phyloP scores from a whole-genome alignment of 1,140 invertebrate genomes.

The Akabosia matsudoensis region DNA sequence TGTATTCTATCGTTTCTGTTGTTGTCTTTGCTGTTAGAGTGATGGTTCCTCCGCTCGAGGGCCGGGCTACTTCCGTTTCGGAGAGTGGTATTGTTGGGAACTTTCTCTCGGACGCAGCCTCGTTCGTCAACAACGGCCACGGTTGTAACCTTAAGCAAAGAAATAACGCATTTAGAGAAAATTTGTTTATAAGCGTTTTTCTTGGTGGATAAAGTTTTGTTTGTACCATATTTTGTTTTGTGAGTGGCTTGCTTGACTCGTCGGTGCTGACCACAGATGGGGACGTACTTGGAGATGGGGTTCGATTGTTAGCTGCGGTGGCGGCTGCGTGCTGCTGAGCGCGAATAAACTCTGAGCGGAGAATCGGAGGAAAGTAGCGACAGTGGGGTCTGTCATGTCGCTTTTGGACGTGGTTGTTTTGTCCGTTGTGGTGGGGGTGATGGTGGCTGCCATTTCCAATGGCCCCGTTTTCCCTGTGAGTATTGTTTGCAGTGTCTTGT shows the following conservation, averaged over 20 bases:
- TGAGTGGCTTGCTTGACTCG: background rate
- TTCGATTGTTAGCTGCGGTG: background rate
- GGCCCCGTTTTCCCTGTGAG: background rate
- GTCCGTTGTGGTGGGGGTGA: background rate
- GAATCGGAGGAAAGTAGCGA: constrained; percentile 7
- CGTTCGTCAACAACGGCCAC: constrained; percentile 7
- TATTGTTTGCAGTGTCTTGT: background rate
- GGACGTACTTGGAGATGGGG: constrained; percentile 9
- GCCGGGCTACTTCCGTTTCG: constrained; percentile 12
- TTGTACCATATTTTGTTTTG: background rate
- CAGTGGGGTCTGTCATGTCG: background rate
- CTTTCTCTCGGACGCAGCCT: constrained; percentile 15
- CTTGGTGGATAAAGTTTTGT: background rate
- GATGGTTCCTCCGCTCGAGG: background rate
- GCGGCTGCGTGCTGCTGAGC: background rate
- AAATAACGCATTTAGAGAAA: too few relatives aligned
- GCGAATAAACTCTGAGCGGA: constrained; percentile 7
- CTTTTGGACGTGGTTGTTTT: background rate
- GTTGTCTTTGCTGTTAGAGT: background rate
- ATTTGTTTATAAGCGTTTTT: too few relatives aligned
- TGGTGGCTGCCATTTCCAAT: background rate
- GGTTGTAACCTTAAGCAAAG: constrained; percentile 9
- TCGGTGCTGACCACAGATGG: constrained; percentile 5
- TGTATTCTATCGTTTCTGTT: constrained; percentile 13
- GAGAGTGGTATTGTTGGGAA: background rate